A percentile compares a stretch with the other conserved stretches of the same genome.
These are phyloP conservation scores for Trinorchestia longiramus DNA, from an alignment of 1,140 invertebrate genomes.

Conservation along the genomic window DNA sequence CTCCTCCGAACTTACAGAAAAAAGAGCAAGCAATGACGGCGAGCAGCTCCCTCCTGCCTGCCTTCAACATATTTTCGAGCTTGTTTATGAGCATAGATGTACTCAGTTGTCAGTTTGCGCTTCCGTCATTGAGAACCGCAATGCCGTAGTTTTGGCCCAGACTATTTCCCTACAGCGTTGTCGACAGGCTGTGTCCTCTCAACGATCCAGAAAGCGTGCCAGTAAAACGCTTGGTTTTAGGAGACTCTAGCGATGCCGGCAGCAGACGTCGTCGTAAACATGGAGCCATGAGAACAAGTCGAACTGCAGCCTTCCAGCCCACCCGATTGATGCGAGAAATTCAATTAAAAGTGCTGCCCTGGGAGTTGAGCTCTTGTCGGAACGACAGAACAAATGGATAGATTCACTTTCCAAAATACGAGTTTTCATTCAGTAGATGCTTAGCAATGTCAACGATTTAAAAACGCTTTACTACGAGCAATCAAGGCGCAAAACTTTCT, in stretches of 20 bases:
- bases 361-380: neutral
- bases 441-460: neutral
- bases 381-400: conserved; percentile 17
- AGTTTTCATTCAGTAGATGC: neutral
- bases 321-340: conserved; percentile 37
- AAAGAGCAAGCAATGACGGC: neutral
- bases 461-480: neutral
- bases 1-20: neutral
- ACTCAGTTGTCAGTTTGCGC: neutral
- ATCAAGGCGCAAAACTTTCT: neutral
- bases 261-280: conserved; percentile 38
- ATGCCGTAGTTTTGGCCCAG: neutral
- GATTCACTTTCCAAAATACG: neutral
- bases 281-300: conserved; percentile 35
- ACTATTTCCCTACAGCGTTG: neutral
- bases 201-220: neutral
- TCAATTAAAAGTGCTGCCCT: conserved; percentile 47
- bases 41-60: too few relatives aligned
- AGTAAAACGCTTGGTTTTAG: conserved; percentile 43
- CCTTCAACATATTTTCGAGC: neutral
- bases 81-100: neutral
- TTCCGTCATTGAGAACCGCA: neutral
- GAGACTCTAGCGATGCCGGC: neutral
- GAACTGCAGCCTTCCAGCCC: conserved; percentile 6
- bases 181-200: neutral